These are phyloP conservation scores for Prionace glauca DNA, from an alignment of 2,797 vertebrate genomes.

Conservation along the genomic window DNA sequence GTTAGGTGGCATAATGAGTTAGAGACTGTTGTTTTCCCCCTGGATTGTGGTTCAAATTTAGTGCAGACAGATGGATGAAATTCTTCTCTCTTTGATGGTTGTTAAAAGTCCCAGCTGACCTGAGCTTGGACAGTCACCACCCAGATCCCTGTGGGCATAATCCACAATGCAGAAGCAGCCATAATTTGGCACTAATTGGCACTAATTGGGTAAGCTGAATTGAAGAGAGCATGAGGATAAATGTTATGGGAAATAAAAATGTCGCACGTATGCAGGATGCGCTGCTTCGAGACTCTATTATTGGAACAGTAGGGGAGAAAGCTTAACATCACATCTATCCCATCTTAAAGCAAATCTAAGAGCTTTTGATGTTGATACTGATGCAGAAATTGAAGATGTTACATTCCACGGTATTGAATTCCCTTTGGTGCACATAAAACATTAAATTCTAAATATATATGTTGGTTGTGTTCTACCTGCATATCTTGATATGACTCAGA, in stretches of 20 bases:
- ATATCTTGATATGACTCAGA: background rate
- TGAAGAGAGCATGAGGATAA: constrained; percentile 12
- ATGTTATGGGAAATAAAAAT: constrained; percentile 38
- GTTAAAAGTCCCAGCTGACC: constrained; percentile 33
- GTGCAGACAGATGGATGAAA: constrained; percentile 35
- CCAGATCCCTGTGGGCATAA: constrained; percentile 31
- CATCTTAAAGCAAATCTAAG: background rate
- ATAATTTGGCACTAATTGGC: constrained; percentile 37
- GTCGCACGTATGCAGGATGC: constrained; percentile 12
- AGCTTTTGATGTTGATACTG: constrained; percentile 2
- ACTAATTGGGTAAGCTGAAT: constrained; percentile 34
- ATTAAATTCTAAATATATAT: constrained; percentile 33
- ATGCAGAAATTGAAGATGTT: constrained; percentile 25
- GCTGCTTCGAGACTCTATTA: constrained; percentile 14
- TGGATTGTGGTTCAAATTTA: constrained; percentile 22
- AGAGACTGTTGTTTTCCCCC: constrained; percentile 30
- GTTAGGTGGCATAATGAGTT: constrained; percentile 20
- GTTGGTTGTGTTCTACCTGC: constrained; percentile 29
- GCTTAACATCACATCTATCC: background rate
- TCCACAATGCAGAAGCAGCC: constrained; percentile 27
- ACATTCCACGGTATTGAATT: background rate
- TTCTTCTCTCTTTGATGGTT: constrained; percentile 36
- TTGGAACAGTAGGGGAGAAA: constrained; percentile 17
- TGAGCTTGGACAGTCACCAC: constrained; percentile 20
- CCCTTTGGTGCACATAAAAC: background rate